Evolutionary conservation across 2,113 vertebrate genomes (phyloP).

Genomic region (Rhizomys pruinosus): DNA sequence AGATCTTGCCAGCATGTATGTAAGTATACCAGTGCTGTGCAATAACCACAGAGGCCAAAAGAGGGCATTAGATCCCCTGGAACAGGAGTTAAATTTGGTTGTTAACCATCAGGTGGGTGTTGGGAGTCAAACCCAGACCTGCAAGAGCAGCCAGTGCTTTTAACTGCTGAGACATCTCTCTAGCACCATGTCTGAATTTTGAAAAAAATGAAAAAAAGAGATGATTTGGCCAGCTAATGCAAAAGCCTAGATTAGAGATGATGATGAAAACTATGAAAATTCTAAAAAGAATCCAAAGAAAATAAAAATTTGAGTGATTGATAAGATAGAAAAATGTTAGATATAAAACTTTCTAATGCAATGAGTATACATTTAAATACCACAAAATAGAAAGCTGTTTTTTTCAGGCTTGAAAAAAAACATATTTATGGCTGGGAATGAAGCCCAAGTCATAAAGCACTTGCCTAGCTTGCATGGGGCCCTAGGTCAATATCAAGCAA

Average conservation of each 20-base stretch:
- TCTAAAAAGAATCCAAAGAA: neutral
- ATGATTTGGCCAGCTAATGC: neutral
- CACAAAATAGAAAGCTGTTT: neutral
- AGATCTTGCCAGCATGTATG: no score
- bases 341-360: neutral
- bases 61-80: no score
- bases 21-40: no score
- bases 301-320: neutral
- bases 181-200: neutral
- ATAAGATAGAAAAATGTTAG: neutral
- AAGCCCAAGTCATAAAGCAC: neutral
- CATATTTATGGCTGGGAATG: neutral
- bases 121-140: no score
- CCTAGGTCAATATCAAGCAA: neutral
- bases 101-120: no score
- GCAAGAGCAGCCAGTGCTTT: no score
- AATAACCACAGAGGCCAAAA: no score
- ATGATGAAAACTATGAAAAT: neutral
- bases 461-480: neutral
- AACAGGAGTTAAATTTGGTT: no score
- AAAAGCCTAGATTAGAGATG: neutral
- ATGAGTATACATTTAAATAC: constrained; percentile 7
- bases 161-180: no score
- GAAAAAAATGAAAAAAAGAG: constrained; percentile 1
- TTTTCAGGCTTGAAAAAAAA: neutral